Percentiles rank a stretch among this genome's conserved stretches.
These are phyloP conservation scores for Otolemur crassicaudatus DNA, from an alignment of 2,797 vertebrate species.

Conservation along the genomic window DNA sequence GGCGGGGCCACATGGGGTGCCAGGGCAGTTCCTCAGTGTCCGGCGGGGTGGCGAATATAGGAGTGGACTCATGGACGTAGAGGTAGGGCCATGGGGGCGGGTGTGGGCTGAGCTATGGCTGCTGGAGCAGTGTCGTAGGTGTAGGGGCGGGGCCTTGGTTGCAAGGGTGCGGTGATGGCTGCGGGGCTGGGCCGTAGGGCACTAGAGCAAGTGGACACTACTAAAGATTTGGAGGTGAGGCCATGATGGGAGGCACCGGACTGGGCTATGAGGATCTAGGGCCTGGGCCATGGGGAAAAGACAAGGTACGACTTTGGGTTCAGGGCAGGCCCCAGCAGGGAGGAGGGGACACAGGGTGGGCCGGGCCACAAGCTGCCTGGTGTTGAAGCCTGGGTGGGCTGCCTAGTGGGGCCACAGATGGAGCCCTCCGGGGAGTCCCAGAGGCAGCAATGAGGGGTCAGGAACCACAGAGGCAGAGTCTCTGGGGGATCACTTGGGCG, in stretches of 20 bases:
- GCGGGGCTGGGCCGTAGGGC: too few species aligned
- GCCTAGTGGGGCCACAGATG: background rate
- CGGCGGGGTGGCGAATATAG: too few species aligned
- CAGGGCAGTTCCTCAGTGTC: too few species aligned
- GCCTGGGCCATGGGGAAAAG: background rate
- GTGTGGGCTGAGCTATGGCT: background rate
- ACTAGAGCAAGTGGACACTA: background rate
- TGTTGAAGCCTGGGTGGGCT: background rate
- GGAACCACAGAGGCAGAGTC: too few species aligned
- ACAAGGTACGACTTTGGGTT: background rate
- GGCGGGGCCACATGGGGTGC: accelerated
- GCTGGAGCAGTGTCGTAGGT: too few species aligned
- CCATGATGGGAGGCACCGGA: background rate
- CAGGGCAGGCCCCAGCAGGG: too few species aligned
- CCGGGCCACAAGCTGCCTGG: background rate
- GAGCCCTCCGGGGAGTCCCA: background rate
- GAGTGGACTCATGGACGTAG: background rate
- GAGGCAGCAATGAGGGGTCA: background rate
- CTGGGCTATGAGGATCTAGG: background rate
- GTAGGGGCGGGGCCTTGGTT: background rate
- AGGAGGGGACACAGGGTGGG: too few species aligned
- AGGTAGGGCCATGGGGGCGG: too few species aligned
- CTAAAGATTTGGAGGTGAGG: background rate
- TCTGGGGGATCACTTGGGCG: too few species aligned
- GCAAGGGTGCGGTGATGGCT: too few species aligned